A percentile compares a stretch with the other conserved stretches of the same genome.
Evolutionary conservation across 2,888 invertebrate genomes (phyloP).

Genomic region (Acanthosepion pharaonis): DNA sequence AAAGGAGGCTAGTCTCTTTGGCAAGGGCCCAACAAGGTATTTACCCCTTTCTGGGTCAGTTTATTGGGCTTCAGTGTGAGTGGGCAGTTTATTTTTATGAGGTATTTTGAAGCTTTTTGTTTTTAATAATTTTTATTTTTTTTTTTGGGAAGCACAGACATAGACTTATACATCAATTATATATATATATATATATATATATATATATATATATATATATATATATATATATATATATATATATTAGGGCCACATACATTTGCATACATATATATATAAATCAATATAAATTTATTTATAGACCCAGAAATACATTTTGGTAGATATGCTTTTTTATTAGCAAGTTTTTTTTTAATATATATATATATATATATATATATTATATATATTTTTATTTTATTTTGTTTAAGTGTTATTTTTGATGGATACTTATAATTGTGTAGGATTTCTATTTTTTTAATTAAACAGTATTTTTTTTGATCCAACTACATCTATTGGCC

Average conservation of each 20-base stretch:
- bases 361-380: background rate
- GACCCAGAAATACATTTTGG: background rate
- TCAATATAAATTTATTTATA: background rate
- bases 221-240: background rate
- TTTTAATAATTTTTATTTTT: background rate
- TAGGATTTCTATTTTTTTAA: too few relatives aligned
- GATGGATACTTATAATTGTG: too few relatives aligned
- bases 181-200: background rate
- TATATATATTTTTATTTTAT: background rate
- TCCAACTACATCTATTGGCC: too few relatives aligned
- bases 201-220: background rate
- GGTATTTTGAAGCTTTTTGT: background rate
- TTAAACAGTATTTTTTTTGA: too few relatives aligned
- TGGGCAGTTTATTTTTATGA: conserved; percentile 24
- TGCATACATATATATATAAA: background rate
- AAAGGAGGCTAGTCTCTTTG: conserved; percentile 12
- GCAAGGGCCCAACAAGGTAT: conserved; percentile 33
- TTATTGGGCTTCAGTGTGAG: background rate
- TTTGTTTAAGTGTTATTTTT: too few relatives aligned
- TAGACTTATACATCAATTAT: too few relatives aligned
- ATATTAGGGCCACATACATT: background rate
- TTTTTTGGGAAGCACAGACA: background rate
- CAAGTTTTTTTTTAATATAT: too few relatives aligned
- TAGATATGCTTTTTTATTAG: too few relatives aligned
- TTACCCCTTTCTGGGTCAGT: background rate